Evolutionary conservation across 2,113 vertebrate species (phyloP), one percentile per base, ranked within the genome.

Genomic region (Gyps fulvus): DNA sequence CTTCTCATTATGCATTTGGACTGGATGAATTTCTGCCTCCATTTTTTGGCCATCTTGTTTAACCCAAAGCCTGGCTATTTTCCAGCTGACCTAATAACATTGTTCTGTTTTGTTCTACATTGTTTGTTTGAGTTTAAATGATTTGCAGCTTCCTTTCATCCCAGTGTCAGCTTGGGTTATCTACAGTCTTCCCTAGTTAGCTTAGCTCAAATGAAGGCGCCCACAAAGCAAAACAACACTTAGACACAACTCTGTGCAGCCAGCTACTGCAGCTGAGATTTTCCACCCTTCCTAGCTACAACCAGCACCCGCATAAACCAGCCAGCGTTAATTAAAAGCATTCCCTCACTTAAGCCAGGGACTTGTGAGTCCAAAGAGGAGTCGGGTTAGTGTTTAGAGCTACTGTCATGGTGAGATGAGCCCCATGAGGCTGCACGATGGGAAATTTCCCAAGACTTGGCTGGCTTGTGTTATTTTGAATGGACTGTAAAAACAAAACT

Each of bases 141-240:
- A 92, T 92, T 90, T 95, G 67, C 87, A 94, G 94, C 90, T 90
- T 93, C 74, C 90, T 96, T 95, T 97, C 93, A 93, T 92, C 72
- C 87, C 55, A 47, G 15, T 78, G 95, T 93, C 92, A 97, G 74
- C 71, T 95, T 16, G 16, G 90, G 96, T 97, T 97, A 94, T 97
- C 96, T 92, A 50, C 88, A 93, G 93, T 87, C 93, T 94, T 96
- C 95, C 72, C 63, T 83, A 50, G 92, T 83, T 90, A 96, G 90
- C 67, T 93, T 90, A 79, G 76, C 76, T 90, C 78, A 69, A 88
- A 93, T 90, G 93, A 96, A 95, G 96, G 92, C 0, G 0, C 79
- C 87, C 66, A 91, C 90, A 70, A 50, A 95, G 87, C 93, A 96
- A 93, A 97, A 94, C 87, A 91, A 69, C 0, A 4, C 70, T 95